Evolutionary conservation across 2,888 invertebrate species (phyloP), one percentile per base, ranked within the genome.

Genomic region (Nasonovia ribisnigri): DNA sequence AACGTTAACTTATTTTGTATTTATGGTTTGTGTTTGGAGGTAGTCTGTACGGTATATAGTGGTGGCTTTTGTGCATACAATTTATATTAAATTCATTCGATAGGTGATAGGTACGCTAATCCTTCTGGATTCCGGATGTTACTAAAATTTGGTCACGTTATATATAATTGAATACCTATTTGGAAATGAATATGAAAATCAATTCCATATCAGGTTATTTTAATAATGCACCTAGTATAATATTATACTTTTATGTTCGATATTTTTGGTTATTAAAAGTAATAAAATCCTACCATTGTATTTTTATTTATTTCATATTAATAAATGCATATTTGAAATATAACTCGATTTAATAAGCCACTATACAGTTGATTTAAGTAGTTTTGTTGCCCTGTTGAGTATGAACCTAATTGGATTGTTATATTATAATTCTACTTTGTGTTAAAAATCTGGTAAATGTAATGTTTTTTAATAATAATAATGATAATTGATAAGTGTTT

Each of bases 241-340:
- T 51, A 51, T 16, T 51, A 16, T 29, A 86, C 46, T 84, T 29
- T 46, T 26, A 84, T 36, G 36, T 84, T 2, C 43, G 26, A 26
- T 84, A 67, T n/a, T 67, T 67, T 67, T 67, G 67, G 16, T 67
- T n/a, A 67, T n/a, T 67, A n/a, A 67, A 67, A 67, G n/a, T 67
- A n/a, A 67, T 67, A 67, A 67, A 20, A n/a, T n/a, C 16, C 16
- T 67, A 1, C 20, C 5, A 67, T 67, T 36, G 67, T 67, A 36
- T 67, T 67, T 36, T 36, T 67, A 11, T 2, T n/a, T 36, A 67
- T 36, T 36, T 16, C n/a, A n/a, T n/a, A n/a, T 5, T 67, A 67
- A n/a, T n/a, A n/a, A n/a, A n/a, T 67, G n/a, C 16, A 36, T 36
- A 36, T 67, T 67, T 67, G 16, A 67, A 36, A 46, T 20, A 67